phyloP scores from a whole-genome alignment of 2,797 vertebrate species.

The Buphagus erythrorhynchus region DNA sequence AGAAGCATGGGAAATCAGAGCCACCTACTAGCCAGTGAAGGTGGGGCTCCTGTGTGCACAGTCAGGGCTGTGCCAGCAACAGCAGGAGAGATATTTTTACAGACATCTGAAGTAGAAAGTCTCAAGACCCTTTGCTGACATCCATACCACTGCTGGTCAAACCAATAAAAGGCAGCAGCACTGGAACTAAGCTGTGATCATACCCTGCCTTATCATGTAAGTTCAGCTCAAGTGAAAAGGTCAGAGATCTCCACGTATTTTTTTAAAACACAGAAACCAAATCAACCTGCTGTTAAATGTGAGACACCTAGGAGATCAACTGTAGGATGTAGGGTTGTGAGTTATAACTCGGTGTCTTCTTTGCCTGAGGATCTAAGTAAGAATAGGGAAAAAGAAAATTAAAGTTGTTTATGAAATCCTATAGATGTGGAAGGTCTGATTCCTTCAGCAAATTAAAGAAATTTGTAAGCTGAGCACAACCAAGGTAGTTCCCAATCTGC shows the following conservation, averaged over 20 bases:
- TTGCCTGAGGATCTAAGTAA: not conserved
- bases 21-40: not conserved
- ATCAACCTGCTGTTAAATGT: not conserved
- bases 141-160: not conserved
- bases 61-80: not conserved
- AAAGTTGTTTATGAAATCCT: not conserved
- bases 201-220: not conserved
- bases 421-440: not conserved
- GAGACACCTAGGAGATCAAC: not conserved
- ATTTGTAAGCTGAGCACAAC: not conserved
- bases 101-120: not conserved
- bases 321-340: not conserved
- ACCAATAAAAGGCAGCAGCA: not conserved
- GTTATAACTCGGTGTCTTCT: not conserved
- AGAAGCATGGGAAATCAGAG: not conserved
- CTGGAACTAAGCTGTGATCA: not conserved
- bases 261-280: not conserved
- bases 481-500: not conserved
- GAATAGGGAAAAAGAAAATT: not conserved
- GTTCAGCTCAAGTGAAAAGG: not conserved
- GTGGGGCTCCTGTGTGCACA: not conserved
- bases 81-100: not conserved
- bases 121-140: not conserved
- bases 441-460: not conserved
- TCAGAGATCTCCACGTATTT: not conserved